Evolutionary conservation across 1,140 invertebrate species (phyloP), one percentile per base, ranked within the genome.

Genomic region (Formica exsecta): DNA sequence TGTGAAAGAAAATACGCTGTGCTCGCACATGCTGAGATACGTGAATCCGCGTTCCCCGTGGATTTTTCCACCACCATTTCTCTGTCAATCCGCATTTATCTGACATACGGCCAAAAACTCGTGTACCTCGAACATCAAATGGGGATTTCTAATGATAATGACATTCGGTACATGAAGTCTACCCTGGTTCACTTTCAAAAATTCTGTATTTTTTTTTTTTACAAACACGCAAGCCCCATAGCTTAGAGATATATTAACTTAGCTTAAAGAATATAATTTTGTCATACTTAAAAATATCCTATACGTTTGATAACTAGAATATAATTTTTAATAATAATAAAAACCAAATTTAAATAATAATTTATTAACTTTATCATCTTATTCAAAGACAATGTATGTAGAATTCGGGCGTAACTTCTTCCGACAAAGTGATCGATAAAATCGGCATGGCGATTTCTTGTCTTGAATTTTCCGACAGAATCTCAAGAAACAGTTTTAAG

Each of bases 401-500:
- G 13, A 73, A 68, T 32, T 62, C 29, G 32, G 29, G 41, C 66
- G 41, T 73, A 66, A 84, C 54, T 57, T 71, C 83, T 89, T 71
- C 54, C 84, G 70, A 29, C 22, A 6, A 25, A n/a, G 71, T 68
- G 57, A 89, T 89, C 73, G 74, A 89, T 79, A 62, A 51, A 11
- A 36, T 57, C 8, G 64, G 54, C 51, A 19, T 51, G 41, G 57
- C 64, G 83, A 86, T 90, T 91, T 90, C 89, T 90, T 85, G 62
- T 87, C 41, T 41, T 29, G 48, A 88, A 85, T 59, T 86, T 88
- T 59, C 51, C 84, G 48, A 62, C 73, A n/a, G 36, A 79, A 51
- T 74, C 36, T 29, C 74, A 51, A 41, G 61, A 75, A 85, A 64
- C 71, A 77, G 88, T 91, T 88, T 89, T 87, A 80, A 91, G 89